phyloP scores from a whole-genome alignment of 1,140 invertebrate species.

The Pseudomyrmex flavicornis region DNA sequence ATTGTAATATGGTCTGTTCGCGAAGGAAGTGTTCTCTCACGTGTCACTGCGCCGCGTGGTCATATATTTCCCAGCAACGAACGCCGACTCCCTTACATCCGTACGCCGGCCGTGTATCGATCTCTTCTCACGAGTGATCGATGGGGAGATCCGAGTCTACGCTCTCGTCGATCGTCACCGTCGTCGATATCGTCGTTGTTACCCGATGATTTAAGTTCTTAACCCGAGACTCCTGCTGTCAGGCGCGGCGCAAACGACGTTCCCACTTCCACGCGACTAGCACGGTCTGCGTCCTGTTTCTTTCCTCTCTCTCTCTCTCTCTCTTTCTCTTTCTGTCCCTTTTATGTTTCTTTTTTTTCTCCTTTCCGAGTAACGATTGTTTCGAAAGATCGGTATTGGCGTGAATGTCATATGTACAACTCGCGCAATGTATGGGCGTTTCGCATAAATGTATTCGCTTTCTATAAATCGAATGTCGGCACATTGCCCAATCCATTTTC shows the following conservation, averaged over 20 bases:
- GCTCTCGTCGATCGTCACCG: conserved; percentile 72
- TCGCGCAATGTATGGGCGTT: conserved; percentile 17
- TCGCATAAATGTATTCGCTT: conserved; percentile 41
- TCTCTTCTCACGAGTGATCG: conserved; percentile 73
- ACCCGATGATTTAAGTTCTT: conserved; percentile 76
- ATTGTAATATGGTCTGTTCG: conserved; percentile 28
- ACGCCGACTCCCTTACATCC: conserved; percentile 58
- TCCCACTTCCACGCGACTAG: conserved; percentile 68
- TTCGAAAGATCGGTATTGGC: conserved; percentile 55
- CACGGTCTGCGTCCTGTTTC: conserved; percentile 34
- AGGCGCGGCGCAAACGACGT: conserved; percentile 74
- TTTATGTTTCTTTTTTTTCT: conserved; percentile 1
- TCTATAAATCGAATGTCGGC: conserved; percentile 40
- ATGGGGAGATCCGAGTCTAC: conserved; percentile 68
- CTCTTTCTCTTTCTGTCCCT: neutral
- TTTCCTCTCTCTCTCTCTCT: neutral
- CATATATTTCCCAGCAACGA: conserved; percentile 64
- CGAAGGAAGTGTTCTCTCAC: conserved; percentile 54
- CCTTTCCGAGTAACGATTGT: conserved; percentile 59
- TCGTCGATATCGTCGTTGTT: conserved; percentile 75
- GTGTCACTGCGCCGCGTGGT: conserved; percentile 57
- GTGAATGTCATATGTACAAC: conserved; percentile 36
- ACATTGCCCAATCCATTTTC: conserved; percentile 31
- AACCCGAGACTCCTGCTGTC: conserved; percentile 78
- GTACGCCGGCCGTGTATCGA: conserved; percentile 66